Base-by-base conservation (phyloP, 1,140 invertebrate species). In the Atopsyche davidsoni region DNA sequence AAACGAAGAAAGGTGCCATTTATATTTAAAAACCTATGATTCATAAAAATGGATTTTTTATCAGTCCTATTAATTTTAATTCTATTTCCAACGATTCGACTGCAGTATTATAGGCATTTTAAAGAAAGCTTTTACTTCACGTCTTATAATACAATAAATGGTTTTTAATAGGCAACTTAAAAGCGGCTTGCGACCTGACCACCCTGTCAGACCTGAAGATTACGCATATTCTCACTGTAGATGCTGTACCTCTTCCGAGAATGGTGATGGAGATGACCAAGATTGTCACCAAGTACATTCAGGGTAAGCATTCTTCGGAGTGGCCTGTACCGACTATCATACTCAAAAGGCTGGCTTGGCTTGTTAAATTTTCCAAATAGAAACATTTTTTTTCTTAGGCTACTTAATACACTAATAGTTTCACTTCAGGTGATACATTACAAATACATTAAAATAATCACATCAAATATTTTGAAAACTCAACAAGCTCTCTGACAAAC, bases 191-290 rank as follows among this genome's bases (percentile, higher is more conserved):
- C 34, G 80, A 89, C 62, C 65, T 81, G 22, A 75, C 82, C 22
- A 81, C 80, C 48, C 60, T 90, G 31, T 76, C 79, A 32, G 76
- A 75, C 14, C 72, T 79, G 23, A 77, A 80, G 58, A 82, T 90
- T 19, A 83, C 79, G 9, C 81, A 87, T 59, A 87, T 92, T 53
- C 64, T 92, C 9, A 90, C 88, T 0, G 75, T 90, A 36, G 89
- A 92, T 64, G 81, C 86, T 2, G 87, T 87, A 59, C 87, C 87
- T 10, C 68, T 92, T 48, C 86, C 87, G 1, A 73, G 81, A 58
- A 79, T 80, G 57, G 81, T 90, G 39, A 69, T 79, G 34, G 78
- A 83, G 51, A 62, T 83, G 3, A 78, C 78, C 21, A 75, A 82
- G 48, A 66, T 90, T 17, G 78, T 68, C 25, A 79, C 79, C 10